phyloP scores from a whole-genome alignment of 2,888 invertebrate species.

The Thymelicus acteon region DNA sequence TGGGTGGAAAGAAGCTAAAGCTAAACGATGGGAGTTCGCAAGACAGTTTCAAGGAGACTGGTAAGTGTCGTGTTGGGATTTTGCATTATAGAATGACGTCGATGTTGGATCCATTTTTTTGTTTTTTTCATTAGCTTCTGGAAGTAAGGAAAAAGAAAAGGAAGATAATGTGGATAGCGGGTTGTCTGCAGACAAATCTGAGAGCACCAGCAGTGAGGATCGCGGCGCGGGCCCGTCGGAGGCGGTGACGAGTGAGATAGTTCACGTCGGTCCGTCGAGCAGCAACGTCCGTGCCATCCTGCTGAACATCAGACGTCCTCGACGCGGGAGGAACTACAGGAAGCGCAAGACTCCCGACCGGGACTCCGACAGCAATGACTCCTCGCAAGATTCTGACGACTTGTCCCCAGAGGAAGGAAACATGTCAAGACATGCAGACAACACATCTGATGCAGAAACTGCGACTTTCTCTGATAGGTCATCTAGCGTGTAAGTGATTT shows the following conservation, averaged over 20 bases:
- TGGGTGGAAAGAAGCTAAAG: slow-evolving; percentile 74
- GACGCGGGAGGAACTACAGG: slow-evolving; percentile 67
- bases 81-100: slow-evolving; percentile 49
- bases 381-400: slow-evolving; percentile 75
- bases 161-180: slow-evolving; percentile 79
- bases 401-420: slow-evolving; percentile 60
- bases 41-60: slow-evolving; percentile 68
- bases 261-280: slow-evolving; percentile 67
- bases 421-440: slow-evolving; percentile 50
- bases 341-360: slow-evolving; percentile 73
- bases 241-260: slow-evolving; percentile 67
- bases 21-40: slow-evolving; percentile 79
- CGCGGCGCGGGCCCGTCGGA: slow-evolving; percentile 53
- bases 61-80: slow-evolving; percentile 53
- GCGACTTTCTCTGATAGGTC: slow-evolving; percentile 57
- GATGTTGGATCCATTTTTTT: slow-evolving; percentile 56
- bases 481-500: slow-evolving; percentile 58
- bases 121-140: slow-evolving; percentile 46
- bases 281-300: slow-evolving; percentile 69
- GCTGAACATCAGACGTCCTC: slow-evolving; percentile 65
- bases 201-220: slow-evolving; percentile 75
- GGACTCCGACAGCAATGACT: slow-evolving; percentile 69
- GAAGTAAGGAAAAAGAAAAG: slow-evolving; percentile 49
- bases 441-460: slow-evolving; percentile 60
- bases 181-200: slow-evolving; percentile 77